A percentile compares a stretch with the other conserved stretches of the same genome.
Evolutionary conservation across 1,140 invertebrate genomes (phyloP).

Genomic region (Brachionus manjavacas): DNA sequence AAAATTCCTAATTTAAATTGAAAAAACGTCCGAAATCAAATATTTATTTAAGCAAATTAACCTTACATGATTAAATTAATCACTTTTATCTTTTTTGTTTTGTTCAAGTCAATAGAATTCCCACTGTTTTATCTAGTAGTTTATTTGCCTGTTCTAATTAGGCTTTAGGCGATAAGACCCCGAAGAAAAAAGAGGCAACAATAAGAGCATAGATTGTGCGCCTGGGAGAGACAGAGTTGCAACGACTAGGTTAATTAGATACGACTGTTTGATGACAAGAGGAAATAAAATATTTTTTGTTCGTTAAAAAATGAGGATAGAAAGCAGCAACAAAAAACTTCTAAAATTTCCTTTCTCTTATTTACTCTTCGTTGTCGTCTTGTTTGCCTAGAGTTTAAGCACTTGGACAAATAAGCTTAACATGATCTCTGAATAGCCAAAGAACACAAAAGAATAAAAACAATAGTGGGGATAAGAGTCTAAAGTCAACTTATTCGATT

Average conservation of each 20-base stretch:
- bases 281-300: not conserved
- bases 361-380: not conserved
- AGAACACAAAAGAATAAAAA: not conserved
- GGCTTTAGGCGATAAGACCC: not conserved
- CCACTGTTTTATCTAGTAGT: not conserved
- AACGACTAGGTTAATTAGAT: not conserved
- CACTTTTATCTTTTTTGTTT: not conserved
- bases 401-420: conserved; percentile 6
- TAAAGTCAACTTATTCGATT: conserved; percentile 3
- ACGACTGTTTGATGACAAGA: not conserved
- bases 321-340: not conserved
- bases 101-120: not conserved
- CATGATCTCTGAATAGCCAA: conserved; percentile 10
- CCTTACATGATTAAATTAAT: not conserved
- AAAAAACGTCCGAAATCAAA: not conserved
- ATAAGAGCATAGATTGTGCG: too few relatives aligned
- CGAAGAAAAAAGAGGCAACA: not conserved
- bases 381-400: not conserved
- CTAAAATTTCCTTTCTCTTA: not conserved
- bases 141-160: not conserved
- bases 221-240: not conserved
- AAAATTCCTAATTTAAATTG: not conserved
- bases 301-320: not conserved
- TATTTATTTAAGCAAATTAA: conserved; percentile 1
- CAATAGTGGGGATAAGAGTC: not conserved